Evolutionary conservation across 2,888 invertebrate species (phyloP).

Genomic region (Xestoiulus laeticollis): DNA sequence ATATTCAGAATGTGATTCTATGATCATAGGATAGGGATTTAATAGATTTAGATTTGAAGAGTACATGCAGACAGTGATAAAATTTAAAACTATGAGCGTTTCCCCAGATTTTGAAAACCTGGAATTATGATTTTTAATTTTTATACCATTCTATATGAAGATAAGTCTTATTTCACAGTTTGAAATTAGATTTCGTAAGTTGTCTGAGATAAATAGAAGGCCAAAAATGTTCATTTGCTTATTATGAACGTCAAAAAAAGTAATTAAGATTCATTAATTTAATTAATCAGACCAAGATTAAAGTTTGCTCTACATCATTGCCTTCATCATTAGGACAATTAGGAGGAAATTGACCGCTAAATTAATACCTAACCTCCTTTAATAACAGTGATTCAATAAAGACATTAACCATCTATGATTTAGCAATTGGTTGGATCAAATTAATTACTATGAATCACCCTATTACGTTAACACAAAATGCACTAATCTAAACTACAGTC

Average conservation of each 20-base stretch:
- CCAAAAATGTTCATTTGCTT: conserved; percentile 36
- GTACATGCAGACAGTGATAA: no score
- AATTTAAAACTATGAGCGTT: no score
- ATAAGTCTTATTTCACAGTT: no score
- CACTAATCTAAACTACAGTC: no score
- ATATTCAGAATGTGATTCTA: no score
- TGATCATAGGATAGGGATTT: no score
- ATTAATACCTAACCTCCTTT: neutral
- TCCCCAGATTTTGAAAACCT: no score
- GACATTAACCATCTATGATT: neutral
- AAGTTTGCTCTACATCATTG: neutral
- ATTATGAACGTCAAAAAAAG: conserved; percentile 57
- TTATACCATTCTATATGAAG: no score
- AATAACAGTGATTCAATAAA: neutral
- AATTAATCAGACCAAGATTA: neutral
- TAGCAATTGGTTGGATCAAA: neutral
- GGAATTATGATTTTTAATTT: neutral
- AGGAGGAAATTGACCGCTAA: neutral
- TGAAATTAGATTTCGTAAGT: neutral
- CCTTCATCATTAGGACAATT: neutral
- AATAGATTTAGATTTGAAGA: no score
- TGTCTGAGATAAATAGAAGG: neutral
- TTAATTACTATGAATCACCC: neutral
- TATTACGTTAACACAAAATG: no score
- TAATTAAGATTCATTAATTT: neutral